Conservation (phyloP, 2,113 vertebrate genomes). For the Tamias sibiricus region DNA sequence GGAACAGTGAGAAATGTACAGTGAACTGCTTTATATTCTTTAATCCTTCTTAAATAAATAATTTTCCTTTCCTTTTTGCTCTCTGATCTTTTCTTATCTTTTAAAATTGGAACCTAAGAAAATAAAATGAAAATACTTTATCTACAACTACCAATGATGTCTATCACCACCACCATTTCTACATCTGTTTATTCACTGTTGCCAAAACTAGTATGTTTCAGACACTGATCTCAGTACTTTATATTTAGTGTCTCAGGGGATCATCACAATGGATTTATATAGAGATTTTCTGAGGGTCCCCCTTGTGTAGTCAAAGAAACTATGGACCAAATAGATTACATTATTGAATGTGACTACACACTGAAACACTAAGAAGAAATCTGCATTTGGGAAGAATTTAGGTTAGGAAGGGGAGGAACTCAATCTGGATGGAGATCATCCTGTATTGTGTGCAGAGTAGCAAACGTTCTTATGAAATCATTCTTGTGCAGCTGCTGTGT, state of each 20-base stretch:
- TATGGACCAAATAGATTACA: not conserved
- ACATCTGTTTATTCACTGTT: not conserved
- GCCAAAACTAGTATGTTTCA: not conserved
- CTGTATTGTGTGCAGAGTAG: not conserved
- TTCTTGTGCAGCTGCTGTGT: not conserved
- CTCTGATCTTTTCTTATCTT: not conserved
- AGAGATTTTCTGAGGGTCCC: not conserved
- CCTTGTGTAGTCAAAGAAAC: not conserved
- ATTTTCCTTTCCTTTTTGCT: not conserved
- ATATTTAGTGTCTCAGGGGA: not conserved
- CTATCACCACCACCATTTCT: not conserved
- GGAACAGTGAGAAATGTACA: not conserved
- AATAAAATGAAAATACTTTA: not conserved
- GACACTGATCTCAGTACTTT: not conserved
- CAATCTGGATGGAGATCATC: not conserved
- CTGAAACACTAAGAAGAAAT: not conserved
- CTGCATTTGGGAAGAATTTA: not conserved
- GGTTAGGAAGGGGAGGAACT: not conserved
- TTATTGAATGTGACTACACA: not conserved
- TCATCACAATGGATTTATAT: not conserved
- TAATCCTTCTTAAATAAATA: not conserved
- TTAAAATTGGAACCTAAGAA: not conserved
- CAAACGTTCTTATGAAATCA: not conserved
- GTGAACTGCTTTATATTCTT: not conserved
- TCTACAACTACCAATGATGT: not conserved